These are phyloP conservation scores for Epinotia ramella DNA, from an alignment of 2,888 invertebrate genomes.

Conservation along the genomic window DNA sequence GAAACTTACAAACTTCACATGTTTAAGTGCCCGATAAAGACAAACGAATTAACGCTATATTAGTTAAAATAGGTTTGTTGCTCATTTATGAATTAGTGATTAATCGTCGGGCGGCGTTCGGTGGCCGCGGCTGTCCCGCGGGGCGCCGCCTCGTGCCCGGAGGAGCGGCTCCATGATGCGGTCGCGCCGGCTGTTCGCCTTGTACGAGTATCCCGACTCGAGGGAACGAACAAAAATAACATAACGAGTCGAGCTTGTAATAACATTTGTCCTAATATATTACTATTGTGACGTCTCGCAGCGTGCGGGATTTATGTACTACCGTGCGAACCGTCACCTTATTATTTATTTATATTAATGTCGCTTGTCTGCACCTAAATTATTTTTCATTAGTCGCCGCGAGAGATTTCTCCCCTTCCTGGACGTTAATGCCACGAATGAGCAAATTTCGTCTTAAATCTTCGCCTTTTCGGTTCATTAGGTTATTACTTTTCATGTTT, in stretches of 20 bases:
- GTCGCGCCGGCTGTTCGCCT: slow-evolving; percentile 58
- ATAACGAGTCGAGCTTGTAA: slow-evolving; percentile 80
- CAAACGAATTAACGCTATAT: too few species aligned
- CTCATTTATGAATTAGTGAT: neutral
- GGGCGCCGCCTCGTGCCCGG: neutral
- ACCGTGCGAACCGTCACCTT: slow-evolving; percentile 77
- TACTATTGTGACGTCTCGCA: slow-evolving; percentile 80
- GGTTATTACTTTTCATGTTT: slow-evolving; percentile 45
- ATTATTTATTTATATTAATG: slow-evolving; percentile 82
- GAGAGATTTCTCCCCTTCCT: slow-evolving; percentile 48
- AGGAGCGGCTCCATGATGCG: slow-evolving; percentile 50
- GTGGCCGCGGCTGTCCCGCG: neutral
- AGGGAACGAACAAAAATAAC: slow-evolving; percentile 80
- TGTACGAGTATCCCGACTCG: slow-evolving; percentile 59
- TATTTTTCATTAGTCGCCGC: slow-evolving; percentile 75
- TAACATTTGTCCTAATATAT: slow-evolving; percentile 84
- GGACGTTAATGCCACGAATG: slow-evolving; percentile 64
- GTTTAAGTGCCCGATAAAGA: too few species aligned
- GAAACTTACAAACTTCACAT: too few species aligned
- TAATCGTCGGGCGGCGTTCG: neutral
- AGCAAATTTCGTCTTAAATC: slow-evolving; percentile 55
- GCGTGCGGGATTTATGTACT: slow-evolving; percentile 76
- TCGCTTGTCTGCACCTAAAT: slow-evolving; percentile 71
- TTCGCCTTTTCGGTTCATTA: slow-evolving; percentile 42
- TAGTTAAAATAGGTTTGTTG: too few species aligned